A percentile compares a stretch with the other conserved stretches of the same genome.
phyloP scores from a whole-genome alignment of 2,113 vertebrate genomes.

The Campylomormyrus tamandua region DNA sequence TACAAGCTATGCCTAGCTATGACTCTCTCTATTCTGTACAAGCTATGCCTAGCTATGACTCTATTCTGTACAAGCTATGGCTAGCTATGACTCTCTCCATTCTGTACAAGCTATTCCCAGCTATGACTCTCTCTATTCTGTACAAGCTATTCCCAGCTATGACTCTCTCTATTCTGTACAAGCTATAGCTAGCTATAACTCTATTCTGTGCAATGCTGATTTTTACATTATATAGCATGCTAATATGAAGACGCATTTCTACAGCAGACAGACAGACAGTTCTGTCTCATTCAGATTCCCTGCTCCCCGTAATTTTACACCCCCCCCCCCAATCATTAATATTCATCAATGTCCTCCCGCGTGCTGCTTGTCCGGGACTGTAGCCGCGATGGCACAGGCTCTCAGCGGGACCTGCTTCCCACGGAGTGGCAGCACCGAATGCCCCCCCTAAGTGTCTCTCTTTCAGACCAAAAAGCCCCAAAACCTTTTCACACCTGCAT shows the following conservation, averaged over 20 bases:
- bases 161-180: no score
- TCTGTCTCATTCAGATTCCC: conserved; percentile 38
- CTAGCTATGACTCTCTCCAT: no score
- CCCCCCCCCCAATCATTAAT: conserved; percentile 58
- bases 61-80: no score
- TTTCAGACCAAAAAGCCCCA: not conserved
- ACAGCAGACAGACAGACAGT: not conserved
- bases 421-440: not conserved
- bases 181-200: no score
- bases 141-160: no score
- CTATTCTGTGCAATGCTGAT: not conserved
- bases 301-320: conserved; percentile 46
- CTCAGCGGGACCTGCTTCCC: conserved; percentile 4
- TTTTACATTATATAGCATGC: not conserved
- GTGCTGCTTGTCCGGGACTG: conserved; percentile 36
- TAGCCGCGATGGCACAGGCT: conserved; percentile 27
- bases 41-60: not conserved
- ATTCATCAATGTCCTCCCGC: conserved; percentile 59
- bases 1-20: not conserved
- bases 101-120: not conserved
- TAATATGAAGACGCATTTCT: not conserved
- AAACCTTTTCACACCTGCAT: not conserved
- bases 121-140: no score
- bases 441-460: not conserved
- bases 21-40: not conserved